Evolutionary conservation across 2,113 vertebrate genomes (phyloP), one percentile per base, ranked within the genome.

Genomic region (Myxocyprinus asiaticus): DNA sequence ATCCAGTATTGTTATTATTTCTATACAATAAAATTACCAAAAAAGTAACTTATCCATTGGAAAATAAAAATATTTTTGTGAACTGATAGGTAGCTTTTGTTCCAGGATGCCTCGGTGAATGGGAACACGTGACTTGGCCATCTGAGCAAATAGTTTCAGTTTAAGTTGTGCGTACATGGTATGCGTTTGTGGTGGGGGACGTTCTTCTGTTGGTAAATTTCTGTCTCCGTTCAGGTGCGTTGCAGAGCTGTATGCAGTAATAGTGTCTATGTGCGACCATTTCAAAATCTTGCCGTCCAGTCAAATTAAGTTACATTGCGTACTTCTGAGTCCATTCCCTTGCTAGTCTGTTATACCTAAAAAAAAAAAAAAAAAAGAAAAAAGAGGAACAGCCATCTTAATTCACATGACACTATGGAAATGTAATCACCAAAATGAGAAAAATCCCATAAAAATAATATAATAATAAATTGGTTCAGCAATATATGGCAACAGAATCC

Each of bases 291-390:
- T 83, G 82, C 22, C 55, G 77, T 92, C 86, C 90, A 89, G 91
- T 33, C 22, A 33, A 33, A 33, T 33, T 33, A 33, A 33, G 22
- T 95, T 93, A 99, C 96, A 97, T 96, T 91, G 97, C 97, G 91
- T 96, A 96, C 93, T 94, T 97, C 92, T 95, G 94, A 90, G 97
- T 99, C 96, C 97, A 98, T 91, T 98, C 96, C 93, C 93, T 95
- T 17, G 97, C 97, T 45, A 94, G 85, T 95, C 92, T 95, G 95
- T 98, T 96, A 92, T 98, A 98, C 94, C 97, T 99, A 90, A 82
- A 88, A 11, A 44, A 59, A 86, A 80, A 90, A 83, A 90, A 78
- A 89, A 1, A 33, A 33, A 33, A 33, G 3, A 33, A 33, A 33
- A 33, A 33, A 33, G 3, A 33, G 3, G 22, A 33, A 33, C 14